Evolutionary conservation across 2,888 invertebrate genomes (phyloP), one percentile per base, ranked within the genome.

Genomic region (Metopia argyrocephala): DNA sequence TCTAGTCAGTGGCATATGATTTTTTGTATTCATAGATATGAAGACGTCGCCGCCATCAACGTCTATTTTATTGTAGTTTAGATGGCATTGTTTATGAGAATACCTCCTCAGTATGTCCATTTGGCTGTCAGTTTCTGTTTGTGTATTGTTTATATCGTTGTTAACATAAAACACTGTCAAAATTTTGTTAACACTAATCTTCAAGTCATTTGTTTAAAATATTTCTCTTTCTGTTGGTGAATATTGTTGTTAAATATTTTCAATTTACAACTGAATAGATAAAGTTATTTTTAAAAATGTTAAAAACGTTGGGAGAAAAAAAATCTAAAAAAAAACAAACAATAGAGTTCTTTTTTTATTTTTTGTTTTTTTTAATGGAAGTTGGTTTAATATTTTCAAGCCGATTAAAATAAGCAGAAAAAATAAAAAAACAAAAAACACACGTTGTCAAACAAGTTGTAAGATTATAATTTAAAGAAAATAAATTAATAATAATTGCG

Each of bases 141-240:
- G 38, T 38, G 4, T 18, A 52, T 66, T 54, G 38, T 52, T 52
- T 52, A 31, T 52, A 23, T 18, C 56, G 45, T 71, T 27, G 64
- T 78, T 65, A 52, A 70, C 52, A 75, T 61, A 70, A 75, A 79
- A 70, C 70, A 52, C 59, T 79, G 69, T 75, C 70, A 75, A 75
- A 75, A 66, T 61, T 65, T 71, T 66, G 61, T 79, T 79, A 66
- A 66, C 65, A 75, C 65, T 69, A 69, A 69, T 79, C 74, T 52
- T 54, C 3, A 27, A 71, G 45, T 15, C 57, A 68, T 71, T 66
- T 59, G 45, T 79, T 56, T 66, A 38, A 76, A n/a, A n/a, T n/a
- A 62, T 50, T 20, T 18, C 56, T 57, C 27, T 68, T 64, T 54
- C 25, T 15, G 50, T 9, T 56, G 38, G 38, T 28, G 21, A 27